Conservation (phyloP, 1,140 invertebrate species). For the Neuroterus valhalla region DNA sequence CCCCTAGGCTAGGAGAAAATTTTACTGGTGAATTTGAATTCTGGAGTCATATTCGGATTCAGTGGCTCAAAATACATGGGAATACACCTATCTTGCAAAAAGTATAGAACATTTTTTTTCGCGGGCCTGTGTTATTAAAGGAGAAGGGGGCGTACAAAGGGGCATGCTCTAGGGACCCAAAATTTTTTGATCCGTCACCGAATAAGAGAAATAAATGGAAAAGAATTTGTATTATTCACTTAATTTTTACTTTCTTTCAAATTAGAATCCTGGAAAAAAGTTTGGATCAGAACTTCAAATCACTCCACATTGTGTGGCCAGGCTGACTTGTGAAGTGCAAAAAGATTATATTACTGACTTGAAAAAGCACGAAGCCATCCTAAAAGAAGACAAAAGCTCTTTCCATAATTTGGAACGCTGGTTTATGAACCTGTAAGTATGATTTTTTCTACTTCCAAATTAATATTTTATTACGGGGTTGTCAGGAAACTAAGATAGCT, state of each 20-base stretch:
- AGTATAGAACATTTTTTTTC: no score
- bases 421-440: constrained; percentile 68
- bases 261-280: constrained; percentile 38
- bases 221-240: constrained; percentile 9
- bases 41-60: no score
- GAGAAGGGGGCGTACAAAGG: no score
- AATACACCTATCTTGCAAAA: no score
- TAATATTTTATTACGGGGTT: constrained; percentile 25
- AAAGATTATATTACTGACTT: constrained; percentile 63
- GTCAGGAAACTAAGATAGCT: no score
- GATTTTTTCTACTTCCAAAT: constrained; percentile 29
- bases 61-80: no score
- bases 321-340: constrained; percentile 69
- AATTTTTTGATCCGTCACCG: no score
- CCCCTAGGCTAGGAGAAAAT: no score
- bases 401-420: constrained; percentile 67
- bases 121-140: no score
- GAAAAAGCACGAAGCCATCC: constrained; percentile 57
- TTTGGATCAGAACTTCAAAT: constrained; percentile 50
- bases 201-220: no score
- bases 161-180: no score
- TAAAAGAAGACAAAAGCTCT: constrained; percentile 59
- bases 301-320: constrained; percentile 66
- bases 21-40: no score
- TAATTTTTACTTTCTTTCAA: constrained; percentile 33